These are phyloP conservation scores for Lochmaea crataegi DNA, from an alignment of 2,888 invertebrate species.

Conservation along the genomic window DNA sequence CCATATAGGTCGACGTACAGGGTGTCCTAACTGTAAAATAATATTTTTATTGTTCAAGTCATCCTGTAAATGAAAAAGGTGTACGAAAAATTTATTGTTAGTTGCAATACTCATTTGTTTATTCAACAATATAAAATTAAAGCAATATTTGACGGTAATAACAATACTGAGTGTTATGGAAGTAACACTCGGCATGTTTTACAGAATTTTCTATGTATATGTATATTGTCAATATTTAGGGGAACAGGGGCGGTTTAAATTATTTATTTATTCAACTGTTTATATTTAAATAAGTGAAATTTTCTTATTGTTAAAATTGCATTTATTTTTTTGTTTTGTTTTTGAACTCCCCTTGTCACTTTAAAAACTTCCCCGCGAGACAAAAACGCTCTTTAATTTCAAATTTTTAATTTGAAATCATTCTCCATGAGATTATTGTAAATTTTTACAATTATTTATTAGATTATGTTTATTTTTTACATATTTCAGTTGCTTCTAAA, in stretches of 20 bases:
- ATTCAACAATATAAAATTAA: constrained; percentile 46
- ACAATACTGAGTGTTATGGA: constrained; percentile 27
- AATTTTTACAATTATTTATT: constrained; percentile 24
- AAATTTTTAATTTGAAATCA: constrained; percentile 4
- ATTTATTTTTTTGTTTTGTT: too few species aligned
- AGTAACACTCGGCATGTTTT: constrained; percentile 19
- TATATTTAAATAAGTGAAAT: constrained; percentile 12
- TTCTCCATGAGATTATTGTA: constrained; percentile 31
- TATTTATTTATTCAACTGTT: constrained; percentile 8
- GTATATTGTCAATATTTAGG: constrained; percentile 11
- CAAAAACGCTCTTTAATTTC: constrained; percentile 4
- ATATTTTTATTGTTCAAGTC: constrained; percentile 7
- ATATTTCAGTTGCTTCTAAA: constrained; percentile 21
- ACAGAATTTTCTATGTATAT: constrained; percentile 27
- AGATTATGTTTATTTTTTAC: constrained; percentile 8
- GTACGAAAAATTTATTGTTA: constrained; percentile 23
- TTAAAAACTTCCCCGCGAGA: constrained; percentile 7
- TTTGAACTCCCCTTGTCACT: neutral
- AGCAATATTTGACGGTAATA: constrained; percentile 50
- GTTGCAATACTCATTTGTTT: constrained; percentile 47
- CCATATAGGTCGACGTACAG: constrained; percentile 19
- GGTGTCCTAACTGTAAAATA: constrained; percentile 27
- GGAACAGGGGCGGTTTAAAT: neutral
- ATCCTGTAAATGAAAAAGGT: constrained; percentile 17
- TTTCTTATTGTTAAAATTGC: constrained; percentile 7